Conservation (phyloP, 2,113 vertebrate genomes). For the Dinomys branickii region DNA sequence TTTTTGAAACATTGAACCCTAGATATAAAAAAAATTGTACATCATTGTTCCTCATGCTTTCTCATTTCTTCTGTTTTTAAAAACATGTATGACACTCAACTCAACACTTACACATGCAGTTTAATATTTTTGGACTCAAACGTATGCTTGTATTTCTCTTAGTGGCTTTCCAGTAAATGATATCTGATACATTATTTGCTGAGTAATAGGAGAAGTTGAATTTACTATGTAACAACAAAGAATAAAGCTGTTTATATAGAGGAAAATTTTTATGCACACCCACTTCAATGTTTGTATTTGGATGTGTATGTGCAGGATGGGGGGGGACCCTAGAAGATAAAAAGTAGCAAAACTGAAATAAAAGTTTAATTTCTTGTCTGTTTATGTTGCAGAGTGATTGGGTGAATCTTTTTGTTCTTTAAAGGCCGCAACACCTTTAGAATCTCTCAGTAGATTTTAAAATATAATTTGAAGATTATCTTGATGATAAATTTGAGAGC, state of each 20-base stretch:
- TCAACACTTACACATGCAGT: not conserved
- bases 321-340: not conserved
- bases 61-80: not conserved
- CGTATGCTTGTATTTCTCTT: not conserved
- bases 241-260: not conserved
- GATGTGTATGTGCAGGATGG: not conserved
- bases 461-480: constrained; percentile 1
- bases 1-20: not conserved
- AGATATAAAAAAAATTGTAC: not conserved
- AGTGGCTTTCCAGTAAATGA: not conserved
- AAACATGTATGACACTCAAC: not conserved
- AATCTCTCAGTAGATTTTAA: not conserved
- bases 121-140: not conserved
- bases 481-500: not conserved
- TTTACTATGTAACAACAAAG: not conserved
- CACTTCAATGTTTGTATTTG: accelerated
- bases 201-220: not conserved
- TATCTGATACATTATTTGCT: not conserved
- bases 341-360: not conserved
- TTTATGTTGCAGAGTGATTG: not conserved
- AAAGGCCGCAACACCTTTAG: constrained; percentile 48
- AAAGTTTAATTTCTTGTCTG: not conserved
- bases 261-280: not conserved
- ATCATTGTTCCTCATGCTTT: not conserved
- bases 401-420: constrained; percentile 18